These are phyloP conservation scores for Triops cancriformis DNA, from an alignment of 1,140 invertebrate genomes.

Conservation along the genomic window DNA sequence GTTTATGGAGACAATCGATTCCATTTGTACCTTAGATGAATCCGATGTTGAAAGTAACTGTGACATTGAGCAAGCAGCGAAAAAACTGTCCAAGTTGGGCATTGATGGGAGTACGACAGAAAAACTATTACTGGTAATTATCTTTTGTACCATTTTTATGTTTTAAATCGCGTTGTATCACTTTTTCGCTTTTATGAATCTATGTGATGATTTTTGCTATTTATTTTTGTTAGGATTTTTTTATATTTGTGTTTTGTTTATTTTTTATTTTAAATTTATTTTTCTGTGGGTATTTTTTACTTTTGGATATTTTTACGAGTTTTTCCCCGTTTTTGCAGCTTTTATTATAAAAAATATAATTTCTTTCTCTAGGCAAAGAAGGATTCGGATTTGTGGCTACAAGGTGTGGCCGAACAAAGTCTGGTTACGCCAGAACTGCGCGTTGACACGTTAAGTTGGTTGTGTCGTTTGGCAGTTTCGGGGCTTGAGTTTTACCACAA, in stretches of 20 bases:
- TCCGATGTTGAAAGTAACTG: neutral
- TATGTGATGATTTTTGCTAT: too few species aligned
- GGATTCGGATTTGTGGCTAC: neutral
- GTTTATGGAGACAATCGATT: neutral
- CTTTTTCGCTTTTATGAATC: too few species aligned
- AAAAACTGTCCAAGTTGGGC: constrained; percentile 37
- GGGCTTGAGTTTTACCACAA: neutral
- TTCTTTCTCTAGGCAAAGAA: constrained; percentile 22
- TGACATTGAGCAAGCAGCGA: neutral
- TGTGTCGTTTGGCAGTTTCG: neutral
- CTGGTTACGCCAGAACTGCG: neutral
- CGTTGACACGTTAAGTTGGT: neutral
- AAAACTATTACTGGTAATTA: constrained; percentile 37
- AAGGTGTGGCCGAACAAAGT: neutral
- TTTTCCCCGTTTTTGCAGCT: too few species aligned
- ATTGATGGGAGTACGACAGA: constrained; percentile 57
- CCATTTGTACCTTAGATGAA: neutral
- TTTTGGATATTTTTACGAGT: too few species aligned
- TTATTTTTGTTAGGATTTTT: constrained; percentile 22
- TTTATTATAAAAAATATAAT: too few species aligned
- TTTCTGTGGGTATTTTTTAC: too few species aligned
- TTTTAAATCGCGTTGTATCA: neutral
- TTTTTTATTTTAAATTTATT: constrained; percentile 27
- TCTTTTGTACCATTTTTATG: neutral
- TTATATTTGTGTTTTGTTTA: neutral